phyloP scores from a whole-genome alignment of 2,888 invertebrate genomes.

The Stramonita haemastoma region DNA sequence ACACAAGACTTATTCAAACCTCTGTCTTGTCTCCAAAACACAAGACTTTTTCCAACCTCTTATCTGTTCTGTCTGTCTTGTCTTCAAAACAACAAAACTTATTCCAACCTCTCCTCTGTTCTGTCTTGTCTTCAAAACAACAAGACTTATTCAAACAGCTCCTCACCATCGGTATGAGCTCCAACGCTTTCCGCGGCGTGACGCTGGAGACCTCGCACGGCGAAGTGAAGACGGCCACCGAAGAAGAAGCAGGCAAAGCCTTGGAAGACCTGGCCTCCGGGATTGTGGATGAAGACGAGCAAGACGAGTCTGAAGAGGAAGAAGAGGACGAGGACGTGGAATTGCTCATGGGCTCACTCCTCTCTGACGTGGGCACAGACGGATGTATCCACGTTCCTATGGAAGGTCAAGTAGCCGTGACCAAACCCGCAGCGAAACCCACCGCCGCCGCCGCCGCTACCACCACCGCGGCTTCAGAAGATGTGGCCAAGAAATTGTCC shows the following conservation, averaged over 20 bases:
- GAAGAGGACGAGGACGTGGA: conserved; percentile 11
- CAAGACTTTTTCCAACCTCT: too few relatives aligned
- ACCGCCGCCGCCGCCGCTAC: background rate
- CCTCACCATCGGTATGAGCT: conserved; percentile 8
- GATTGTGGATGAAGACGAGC: background rate
- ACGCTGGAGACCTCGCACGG: background rate
- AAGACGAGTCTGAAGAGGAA: conserved; percentile 5
- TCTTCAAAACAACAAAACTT: too few relatives aligned
- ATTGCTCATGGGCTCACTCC: conserved; percentile 20
- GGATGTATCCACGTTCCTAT: background rate
- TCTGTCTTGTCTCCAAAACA: too few relatives aligned
- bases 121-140: background rate
- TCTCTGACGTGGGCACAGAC: background rate
- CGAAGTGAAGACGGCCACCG: background rate
- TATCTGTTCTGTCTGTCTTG: too few relatives aligned
- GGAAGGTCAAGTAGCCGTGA: background rate
- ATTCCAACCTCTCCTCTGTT: too few relatives aligned
- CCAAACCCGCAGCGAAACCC: background rate
- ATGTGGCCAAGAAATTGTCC: too few relatives aligned
- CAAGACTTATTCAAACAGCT: conserved; percentile 18
- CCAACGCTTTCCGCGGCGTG: conserved; percentile 27
- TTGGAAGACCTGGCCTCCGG: conserved; percentile 1
- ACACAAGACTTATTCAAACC: too few relatives aligned
- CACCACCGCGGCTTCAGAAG: too few relatives aligned
- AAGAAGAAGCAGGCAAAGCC: background rate